These are phyloP conservation scores for Luperina nickerlii DNA, from an alignment of 2,888 invertebrate species.

Conservation along the genomic window DNA sequence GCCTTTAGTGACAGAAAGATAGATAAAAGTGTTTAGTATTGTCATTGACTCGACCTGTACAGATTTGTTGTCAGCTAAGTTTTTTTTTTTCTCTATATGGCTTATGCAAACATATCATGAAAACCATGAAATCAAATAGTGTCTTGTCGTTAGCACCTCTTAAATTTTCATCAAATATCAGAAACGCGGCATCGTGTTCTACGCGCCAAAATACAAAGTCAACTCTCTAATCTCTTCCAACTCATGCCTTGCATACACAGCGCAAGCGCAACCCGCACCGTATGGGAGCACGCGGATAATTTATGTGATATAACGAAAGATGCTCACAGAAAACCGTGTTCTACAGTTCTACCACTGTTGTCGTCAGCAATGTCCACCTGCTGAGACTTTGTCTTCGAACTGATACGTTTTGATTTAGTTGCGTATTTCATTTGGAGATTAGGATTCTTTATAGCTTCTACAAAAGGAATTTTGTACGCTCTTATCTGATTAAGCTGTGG, in stretches of 20 bases:
- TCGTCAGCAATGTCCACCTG: constrained; percentile 74
- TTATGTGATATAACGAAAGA: constrained; percentile 76
- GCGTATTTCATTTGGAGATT: constrained; percentile 62
- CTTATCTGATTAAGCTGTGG: constrained; percentile 38
- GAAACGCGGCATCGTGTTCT: neutral
- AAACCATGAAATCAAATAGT: neutral
- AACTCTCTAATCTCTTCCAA: constrained; percentile 52
- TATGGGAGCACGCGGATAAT: constrained; percentile 78
- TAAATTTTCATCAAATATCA: neutral
- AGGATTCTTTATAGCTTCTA: constrained; percentile 58
- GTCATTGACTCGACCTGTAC: neutral
- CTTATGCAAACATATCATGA: neutral
- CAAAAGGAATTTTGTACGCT: constrained; percentile 43
- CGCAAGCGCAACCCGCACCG: constrained; percentile 68
- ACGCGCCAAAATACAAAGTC: neutral
- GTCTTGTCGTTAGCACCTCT: neutral
- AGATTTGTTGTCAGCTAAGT: neutral
- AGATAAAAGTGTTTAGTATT: neutral
- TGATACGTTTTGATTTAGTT: constrained; percentile 67
- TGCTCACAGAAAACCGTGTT: constrained; percentile 76
- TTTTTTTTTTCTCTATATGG: neutral
- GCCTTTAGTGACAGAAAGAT: neutral
- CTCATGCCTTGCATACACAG: constrained; percentile 16
- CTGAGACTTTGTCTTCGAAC: constrained; percentile 69
- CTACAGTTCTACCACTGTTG: constrained; percentile 72